A percentile compares a stretch with the other conserved stretches of the same genome.
Evolutionary conservation across 2,888 invertebrate genomes (phyloP).

Genomic region (Nomada hirtipes): DNA sequence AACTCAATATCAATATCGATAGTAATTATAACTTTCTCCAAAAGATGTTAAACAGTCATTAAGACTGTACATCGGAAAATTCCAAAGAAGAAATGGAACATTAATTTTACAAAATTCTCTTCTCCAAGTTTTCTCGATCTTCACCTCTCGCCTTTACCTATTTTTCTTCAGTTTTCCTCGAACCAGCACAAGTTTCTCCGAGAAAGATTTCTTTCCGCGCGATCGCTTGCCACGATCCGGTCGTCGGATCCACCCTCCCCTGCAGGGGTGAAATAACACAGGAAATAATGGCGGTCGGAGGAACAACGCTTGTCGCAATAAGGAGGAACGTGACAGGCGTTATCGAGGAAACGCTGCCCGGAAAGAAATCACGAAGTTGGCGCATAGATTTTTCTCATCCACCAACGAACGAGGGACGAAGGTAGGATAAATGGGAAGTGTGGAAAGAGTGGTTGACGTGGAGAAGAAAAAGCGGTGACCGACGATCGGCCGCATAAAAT

Average conservation of each 20-base stretch:
- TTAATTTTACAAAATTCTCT: not conserved
- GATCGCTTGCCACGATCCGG: slow-evolving; percentile 24
- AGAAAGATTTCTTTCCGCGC: not conserved
- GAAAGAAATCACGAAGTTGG: slow-evolving; percentile 29
- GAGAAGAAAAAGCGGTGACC: not conserved
- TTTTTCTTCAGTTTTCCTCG: not conserved
- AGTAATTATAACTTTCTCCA: not conserved
- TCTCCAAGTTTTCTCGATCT: not conserved
- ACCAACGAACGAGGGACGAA: not conserved
- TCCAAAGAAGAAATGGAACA: not conserved
- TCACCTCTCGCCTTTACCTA: not conserved
- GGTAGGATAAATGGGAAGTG: not conserved
- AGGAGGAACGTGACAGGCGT: slow-evolving; percentile 40
- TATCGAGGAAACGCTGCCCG: slow-evolving; percentile 34
- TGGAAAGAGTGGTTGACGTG: not conserved
- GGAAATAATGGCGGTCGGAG: slow-evolving; percentile 8
- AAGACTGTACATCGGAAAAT: not conserved
- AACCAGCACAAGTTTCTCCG: not conserved
- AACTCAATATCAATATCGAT: not conserved
- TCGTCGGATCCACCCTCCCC: not conserved
- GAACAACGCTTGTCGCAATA: slow-evolving; percentile 23
- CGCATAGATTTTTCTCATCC: not conserved
- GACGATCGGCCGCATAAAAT: slow-evolving; percentile 32
- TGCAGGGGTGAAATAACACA: slow-evolving; percentile 9
- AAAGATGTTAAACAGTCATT: not conserved